Conservation (phyloP, 2,797 vertebrate species). For the Mus minutoides region DNA sequence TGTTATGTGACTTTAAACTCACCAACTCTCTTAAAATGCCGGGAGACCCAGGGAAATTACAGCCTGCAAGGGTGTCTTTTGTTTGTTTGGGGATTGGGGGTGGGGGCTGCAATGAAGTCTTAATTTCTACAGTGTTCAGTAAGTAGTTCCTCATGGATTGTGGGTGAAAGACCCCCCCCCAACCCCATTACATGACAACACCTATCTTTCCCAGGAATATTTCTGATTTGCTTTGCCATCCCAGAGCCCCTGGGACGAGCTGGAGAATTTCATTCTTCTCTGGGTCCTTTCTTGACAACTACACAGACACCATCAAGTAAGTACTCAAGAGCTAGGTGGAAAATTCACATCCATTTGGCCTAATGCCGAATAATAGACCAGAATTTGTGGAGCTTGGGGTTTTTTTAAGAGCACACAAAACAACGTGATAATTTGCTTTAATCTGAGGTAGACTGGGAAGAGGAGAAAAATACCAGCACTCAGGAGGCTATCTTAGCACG, state of each 20-base stretch:
- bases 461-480: neutral
- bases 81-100: neutral
- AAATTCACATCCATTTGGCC: conserved; percentile 37
- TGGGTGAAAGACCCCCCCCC: neutral
- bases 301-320: neutral
- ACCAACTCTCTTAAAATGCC: neutral
- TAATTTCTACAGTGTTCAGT: neutral
- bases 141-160: neutral
- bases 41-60: neutral
- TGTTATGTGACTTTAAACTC: neutral
- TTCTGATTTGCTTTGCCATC: neutral
- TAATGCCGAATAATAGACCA: conserved; percentile 1
- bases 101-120: neutral
- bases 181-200: neutral
- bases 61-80: neutral
- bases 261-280: neutral
- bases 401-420: conserved; percentile 17
- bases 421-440: conserved; percentile 10
- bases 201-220: conserved; percentile 3
- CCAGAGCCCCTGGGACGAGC: neutral
- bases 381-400: neutral
- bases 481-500: neutral
- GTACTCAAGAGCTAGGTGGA: neutral
- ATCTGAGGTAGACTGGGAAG: neutral
- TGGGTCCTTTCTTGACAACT: neutral